phyloP scores from a whole-genome alignment of 2,888 invertebrate species.

The Sycophila texana region DNA sequence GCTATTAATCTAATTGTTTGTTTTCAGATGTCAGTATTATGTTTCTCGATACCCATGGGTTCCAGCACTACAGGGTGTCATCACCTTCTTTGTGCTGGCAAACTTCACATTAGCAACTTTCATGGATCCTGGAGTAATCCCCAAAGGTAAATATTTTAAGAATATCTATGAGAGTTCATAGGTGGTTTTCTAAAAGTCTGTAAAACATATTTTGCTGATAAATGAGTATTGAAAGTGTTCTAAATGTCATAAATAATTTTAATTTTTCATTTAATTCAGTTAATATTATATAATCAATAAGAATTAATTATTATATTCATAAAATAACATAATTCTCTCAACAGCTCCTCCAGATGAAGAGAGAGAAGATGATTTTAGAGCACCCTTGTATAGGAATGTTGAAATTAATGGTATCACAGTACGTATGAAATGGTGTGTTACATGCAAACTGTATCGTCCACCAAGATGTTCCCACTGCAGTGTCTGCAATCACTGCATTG shows the following conservation, averaged over 20 bases:
- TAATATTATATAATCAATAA: background rate
- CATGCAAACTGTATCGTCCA: conserved; percentile 99
- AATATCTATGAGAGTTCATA: background rate
- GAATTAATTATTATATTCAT: background rate
- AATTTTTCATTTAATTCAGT: too few relatives aligned
- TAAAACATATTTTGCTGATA: too few relatives aligned
- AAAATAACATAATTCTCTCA: conserved; percentile 52
- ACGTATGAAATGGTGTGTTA: conserved; percentile 99
- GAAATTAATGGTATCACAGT: conserved; percentile 99
- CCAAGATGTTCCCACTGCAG: conserved; percentile 99
- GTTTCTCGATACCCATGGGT: conserved; percentile 90
- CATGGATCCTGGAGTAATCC: conserved; percentile 99
- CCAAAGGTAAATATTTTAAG: conserved; percentile 84
- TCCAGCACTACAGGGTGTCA: conserved; percentile 93
- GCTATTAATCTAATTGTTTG: conserved; percentile 9
- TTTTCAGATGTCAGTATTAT: conserved; percentile 91
- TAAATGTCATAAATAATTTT: background rate
- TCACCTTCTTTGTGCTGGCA: conserved; percentile 97
- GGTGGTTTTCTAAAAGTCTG: too few relatives aligned
- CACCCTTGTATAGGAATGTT: conserved; percentile 96
- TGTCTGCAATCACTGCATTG: conserved; percentile 98
- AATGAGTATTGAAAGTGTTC: background rate
- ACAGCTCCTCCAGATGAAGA: conserved; percentile 97
- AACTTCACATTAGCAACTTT: conserved; percentile 99
- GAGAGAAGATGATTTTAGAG: conserved; percentile 96